A percentile compares a stretch with the other conserved stretches of the same genome.
These are phyloP conservation scores for Byasa hedistus DNA, from an alignment of 2,888 invertebrate genomes.

Conservation along the genomic window DNA sequence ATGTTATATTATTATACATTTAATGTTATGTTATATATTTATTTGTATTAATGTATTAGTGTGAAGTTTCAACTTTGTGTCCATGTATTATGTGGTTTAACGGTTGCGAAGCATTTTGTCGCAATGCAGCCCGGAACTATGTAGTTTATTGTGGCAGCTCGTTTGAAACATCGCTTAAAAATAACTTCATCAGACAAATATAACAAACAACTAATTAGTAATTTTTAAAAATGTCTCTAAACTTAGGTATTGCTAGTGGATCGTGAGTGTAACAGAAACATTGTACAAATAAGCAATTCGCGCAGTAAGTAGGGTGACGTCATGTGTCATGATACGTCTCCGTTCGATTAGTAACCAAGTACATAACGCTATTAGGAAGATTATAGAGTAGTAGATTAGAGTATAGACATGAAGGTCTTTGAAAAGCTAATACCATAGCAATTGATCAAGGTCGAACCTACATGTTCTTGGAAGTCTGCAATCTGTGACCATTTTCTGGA, in stretches of 20 bases:
- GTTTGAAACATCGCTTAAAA: not conserved
- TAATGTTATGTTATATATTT: too few species aligned
- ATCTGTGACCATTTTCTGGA: too few species aligned
- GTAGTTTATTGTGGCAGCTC: slow-evolving; percentile 5
- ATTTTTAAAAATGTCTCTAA: not conserved
- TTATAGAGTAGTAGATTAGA: too few species aligned
- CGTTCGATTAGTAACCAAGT: not conserved
- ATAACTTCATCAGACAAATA: not conserved
- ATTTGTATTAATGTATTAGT: not conserved
- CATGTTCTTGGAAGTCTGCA: too few species aligned
- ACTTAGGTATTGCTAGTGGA: not conserved
- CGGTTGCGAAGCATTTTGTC: slow-evolving; percentile 21
- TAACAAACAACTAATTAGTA: not conserved
- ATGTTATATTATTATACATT: too few species aligned
- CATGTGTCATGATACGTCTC: not conserved
- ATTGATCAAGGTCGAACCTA: too few species aligned
- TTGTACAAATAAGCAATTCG: not conserved
- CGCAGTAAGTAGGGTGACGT: not conserved
- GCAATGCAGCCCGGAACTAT: slow-evolving; percentile 20
- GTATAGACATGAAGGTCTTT: too few species aligned
- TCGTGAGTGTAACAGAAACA: not conserved
- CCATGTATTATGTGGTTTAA: slow-evolving; percentile 14
- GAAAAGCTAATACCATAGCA: too few species aligned
- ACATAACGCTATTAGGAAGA: not conserved
- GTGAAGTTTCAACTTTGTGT: not conserved